Evolutionary conservation across 2,888 invertebrate species (phyloP).

Genomic region (Apamea anceps): DNA sequence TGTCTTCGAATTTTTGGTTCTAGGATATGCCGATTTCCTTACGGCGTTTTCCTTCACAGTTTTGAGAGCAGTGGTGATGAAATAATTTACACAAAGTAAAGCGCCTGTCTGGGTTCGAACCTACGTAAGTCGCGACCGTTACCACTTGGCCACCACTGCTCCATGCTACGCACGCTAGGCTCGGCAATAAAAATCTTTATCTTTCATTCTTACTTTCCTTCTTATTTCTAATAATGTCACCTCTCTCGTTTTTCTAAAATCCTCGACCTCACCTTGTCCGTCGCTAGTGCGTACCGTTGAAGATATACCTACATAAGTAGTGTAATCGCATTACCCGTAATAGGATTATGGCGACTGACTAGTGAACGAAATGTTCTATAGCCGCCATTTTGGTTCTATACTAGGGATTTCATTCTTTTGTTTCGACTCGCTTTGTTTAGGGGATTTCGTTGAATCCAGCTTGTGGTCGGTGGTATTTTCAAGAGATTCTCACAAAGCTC

Average conservation of each 20-base stretch:
- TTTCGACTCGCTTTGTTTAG: constrained; percentile 61
- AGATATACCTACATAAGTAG: constrained; percentile 59
- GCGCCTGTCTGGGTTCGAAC: no score
- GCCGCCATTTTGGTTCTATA: constrained; percentile 55
- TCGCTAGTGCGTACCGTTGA: constrained; percentile 45
- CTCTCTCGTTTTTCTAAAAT: constrained; percentile 32
- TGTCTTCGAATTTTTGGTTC: no score
- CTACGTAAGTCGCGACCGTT: no score
- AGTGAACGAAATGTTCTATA: constrained; percentile 60
- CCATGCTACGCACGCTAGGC: no score
- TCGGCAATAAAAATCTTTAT: background rate
- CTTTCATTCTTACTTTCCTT: background rate
- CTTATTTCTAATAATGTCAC: constrained; percentile 8
- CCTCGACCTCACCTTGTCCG: constrained; percentile 28
- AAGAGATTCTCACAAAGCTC: constrained; percentile 44
- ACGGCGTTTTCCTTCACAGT: no score
- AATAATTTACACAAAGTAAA: no score
- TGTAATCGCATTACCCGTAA: constrained; percentile 66
- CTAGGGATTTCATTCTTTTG: constrained; percentile 61
- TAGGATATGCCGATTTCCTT: no score
- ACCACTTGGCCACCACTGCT: no score
- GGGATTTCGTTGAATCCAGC: constrained; percentile 54
- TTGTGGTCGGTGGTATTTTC: constrained; percentile 52
- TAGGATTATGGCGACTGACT: constrained; percentile 62
- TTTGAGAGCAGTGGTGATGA: no score